Evolutionary conservation across 37 sponge, comb jelly and placozoan genomes (phyloP).

Genomic region (Cliona cf. orientalis): DNA sequence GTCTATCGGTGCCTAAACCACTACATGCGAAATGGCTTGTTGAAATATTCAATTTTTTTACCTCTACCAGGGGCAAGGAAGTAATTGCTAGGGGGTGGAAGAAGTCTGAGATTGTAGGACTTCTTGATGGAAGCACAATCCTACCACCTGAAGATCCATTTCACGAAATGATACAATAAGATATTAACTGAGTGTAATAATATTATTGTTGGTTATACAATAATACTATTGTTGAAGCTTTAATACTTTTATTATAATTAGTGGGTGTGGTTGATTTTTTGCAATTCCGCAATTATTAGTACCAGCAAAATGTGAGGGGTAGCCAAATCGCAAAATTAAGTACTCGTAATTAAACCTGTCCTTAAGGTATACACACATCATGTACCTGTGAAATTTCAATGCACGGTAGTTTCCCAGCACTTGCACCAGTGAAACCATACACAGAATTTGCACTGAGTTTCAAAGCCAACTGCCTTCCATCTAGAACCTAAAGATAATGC

Average conservation of each 20-base stretch:
- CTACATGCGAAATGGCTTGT: conserved; percentile 61
- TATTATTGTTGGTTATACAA: too few relatives aligned
- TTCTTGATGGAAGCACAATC: not conserved
- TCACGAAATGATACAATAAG: not conserved
- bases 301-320: too few relatives aligned
- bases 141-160: not conserved
- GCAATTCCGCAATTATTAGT: too few relatives aligned
- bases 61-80: conserved; percentile 16
- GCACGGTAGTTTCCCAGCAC: conserved; percentile 94
- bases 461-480: conserved; percentile 94
- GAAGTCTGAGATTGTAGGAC: not conserved
- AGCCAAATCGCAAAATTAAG: too few relatives aligned
- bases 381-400: conserved; percentile 92
- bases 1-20: conserved; percentile 33
- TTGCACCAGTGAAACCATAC: conserved; percentile 99
- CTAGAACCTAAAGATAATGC: conserved; percentile 90
- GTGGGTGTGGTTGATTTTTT: too few relatives aligned
- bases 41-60: conserved; percentile 42
- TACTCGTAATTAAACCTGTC: not conserved
- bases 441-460: conserved; percentile 99
- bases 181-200: not conserved
- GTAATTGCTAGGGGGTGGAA: conserved; percentile 11
- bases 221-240: too few relatives aligned
- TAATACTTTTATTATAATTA: too few relatives aligned
- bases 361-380: not conserved